Evolutionary conservation across 2,113 vertebrate species (phyloP).

Genomic region (Anser brachyrhynchus): DNA sequence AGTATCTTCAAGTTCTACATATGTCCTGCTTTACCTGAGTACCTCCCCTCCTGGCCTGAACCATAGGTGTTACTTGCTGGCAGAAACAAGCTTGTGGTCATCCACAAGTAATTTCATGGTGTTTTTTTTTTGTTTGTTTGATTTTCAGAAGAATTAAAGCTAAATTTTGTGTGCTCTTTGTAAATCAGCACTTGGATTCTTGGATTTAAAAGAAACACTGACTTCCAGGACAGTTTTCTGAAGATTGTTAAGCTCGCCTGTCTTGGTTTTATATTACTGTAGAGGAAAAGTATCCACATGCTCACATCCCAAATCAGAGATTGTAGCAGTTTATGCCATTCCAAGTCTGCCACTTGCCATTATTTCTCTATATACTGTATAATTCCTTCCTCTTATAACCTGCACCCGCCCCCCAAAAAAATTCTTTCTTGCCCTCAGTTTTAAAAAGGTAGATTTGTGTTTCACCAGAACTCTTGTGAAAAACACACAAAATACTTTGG

Average conservation of each 20-base stretch:
- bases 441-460: background rate
- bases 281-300: background rate
- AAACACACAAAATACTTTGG: background rate
- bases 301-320: background rate
- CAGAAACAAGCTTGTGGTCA: background rate
- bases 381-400: background rate
- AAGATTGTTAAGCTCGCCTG: background rate
- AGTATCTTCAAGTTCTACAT: fast-evolving
- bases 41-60: background rate
- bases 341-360: background rate
- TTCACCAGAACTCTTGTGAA: background rate
- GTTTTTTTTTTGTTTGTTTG: background rate
- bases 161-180: background rate
- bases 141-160: background rate
- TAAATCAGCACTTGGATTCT: background rate
- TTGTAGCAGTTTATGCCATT: background rate
- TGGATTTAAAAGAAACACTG: background rate
- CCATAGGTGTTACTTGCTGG: background rate
- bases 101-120: background rate
- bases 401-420: background rate
- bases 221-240: background rate
- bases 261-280: background rate
- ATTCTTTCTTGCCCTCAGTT: background rate
- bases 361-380: background rate
- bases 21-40: background rate